Evolutionary conservation across 2,888 invertebrate species (phyloP), one percentile per base, ranked within the genome.

Genomic region (Brenthis hecate): DNA sequence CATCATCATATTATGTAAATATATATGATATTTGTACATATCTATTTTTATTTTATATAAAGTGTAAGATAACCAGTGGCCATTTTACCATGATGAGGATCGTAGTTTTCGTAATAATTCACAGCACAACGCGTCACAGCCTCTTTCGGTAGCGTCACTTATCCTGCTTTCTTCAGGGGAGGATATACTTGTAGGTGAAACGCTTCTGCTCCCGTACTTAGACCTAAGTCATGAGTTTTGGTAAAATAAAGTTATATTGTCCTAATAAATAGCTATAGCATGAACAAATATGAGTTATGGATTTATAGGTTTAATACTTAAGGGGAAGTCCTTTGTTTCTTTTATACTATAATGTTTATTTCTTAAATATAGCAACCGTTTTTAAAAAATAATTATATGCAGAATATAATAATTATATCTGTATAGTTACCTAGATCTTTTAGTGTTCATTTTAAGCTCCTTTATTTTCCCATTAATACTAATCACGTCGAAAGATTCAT

Each of bases 391-490:
- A 28, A 28, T 28, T 3, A 28, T 28, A 4, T 28, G 4, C 28
- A 28, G 28, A 16, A 16, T 51, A 16, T 16, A 11, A 51, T 51
- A 56, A 36, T 28, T 19, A 16, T 19, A 3, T 19, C 47, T 4
- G 13, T 23, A 51, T n/a, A 16, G 14, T 13, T 66, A 74, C 74
- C 71, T 57, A 50, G 55, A 56, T 69, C 64, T 78, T 60, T 72
- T 75, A 32, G 73, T 73, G 51, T 72, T 81, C 72, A 82, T 78
- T 73, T 91, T 91, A 13, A 91, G 76, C 68, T 91, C 88, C 56
- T 78, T 82, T 23, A 91, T 91, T 76, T 83, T 87, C 1, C 85
- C 82, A 14, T 81, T 85, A 11, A 91, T 91, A 61, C 80, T 83
- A 55, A 91, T 91, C 8, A 83, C 72, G 2, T 82, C 81, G 1